Base-by-base conservation (phyloP, 2,888 invertebrate species). In the Cantharis nigra region DNA sequence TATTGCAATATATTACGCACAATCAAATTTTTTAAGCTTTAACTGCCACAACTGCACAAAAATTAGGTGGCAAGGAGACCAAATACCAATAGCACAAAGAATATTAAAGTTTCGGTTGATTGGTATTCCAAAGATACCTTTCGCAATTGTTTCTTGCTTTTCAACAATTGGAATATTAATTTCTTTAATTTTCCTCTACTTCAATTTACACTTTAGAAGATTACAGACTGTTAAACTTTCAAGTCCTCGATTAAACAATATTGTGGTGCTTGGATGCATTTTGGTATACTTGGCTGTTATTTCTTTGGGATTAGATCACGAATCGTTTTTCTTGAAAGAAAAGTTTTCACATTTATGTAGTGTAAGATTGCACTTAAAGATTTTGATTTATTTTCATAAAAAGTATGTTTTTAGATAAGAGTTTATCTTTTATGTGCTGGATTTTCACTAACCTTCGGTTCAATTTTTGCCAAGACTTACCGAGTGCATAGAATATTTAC, bases 401-500 rank as follows among this genome's bases (percentile, higher is more conserved):
- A 70, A 82, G 76, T 81, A 80, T 77, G 80, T 11, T 88, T 89
- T 30, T 90, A 97, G 97, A 93, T 94, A 70, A 92, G 96, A 85
- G 96, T 96, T 16, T 97, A 96, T 89, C 91, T 97, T 72, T 90
- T 97, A 71, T 96, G 97, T 2, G 95, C 96, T 69, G 97, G 97
- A 28, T 97, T 97, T 88, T 97, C 97, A 0, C 88, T 97, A 82
- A 95, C 97, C 1, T 97, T 97, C 85, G 97, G 97, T 49, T 96
- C 97, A 18, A 97, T 97, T 95, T 97, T 97, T 87, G 96, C 97
- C 3, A 97, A 97, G 90, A 97, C 97, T 0, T 97, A 97, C 89
- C 90, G 97, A 72, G 97, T 97, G 13, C 97, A 97, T 89, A 92
- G 96, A 84, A 96, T 97, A 87, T 97, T 97, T 88, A 95, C 96